Evolutionary conservation across 1,140 invertebrate species (phyloP).

Genomic region (Bombus cullumanus): DNA sequence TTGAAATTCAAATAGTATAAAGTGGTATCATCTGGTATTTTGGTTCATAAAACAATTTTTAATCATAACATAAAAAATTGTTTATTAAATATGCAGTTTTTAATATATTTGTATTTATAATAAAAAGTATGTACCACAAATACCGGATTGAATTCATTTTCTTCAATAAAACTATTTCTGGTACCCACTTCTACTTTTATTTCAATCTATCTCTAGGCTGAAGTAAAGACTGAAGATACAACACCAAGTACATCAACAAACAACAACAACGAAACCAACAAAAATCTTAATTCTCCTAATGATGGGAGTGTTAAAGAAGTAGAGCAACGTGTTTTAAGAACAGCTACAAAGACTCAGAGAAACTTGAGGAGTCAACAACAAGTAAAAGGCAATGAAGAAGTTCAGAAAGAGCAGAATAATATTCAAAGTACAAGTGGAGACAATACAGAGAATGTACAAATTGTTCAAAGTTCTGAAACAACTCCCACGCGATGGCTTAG

Average conservation of each 20-base stretch:
- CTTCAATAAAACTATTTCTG: conserved; percentile 34
- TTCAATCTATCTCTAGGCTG: conserved; percentile 71
- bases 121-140: conserved; percentile 5
- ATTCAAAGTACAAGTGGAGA: conserved; percentile 40
- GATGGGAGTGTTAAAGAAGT: conserved; percentile 1
- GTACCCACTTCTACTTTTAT: conserved; percentile 69
- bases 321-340: conserved; percentile 5
- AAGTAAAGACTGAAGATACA: conserved; percentile 71
- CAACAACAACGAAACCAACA: conserved; percentile 75
- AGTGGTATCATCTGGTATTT: conserved; percentile 31
- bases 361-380: conserved; percentile 56
- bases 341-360: conserved; percentile 53
- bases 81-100: background rate
- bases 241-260: conserved; percentile 73
- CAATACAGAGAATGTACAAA: conserved; percentile 16
- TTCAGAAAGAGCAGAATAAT: conserved; percentile 43
- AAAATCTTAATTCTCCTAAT: conserved; percentile 72
- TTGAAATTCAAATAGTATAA: conserved; percentile 2
- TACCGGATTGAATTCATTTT: conserved; percentile 24
- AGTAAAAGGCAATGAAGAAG: conserved; percentile 59
- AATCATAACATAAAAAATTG: background rate
- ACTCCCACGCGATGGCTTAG: conserved; percentile 64
- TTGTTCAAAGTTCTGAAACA: conserved; percentile 40
- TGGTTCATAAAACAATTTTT: background rate
- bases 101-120: background rate